phyloP scores from a whole-genome alignment of 2,113 vertebrate genomes.

The Hydrolagus affinis region DNA sequence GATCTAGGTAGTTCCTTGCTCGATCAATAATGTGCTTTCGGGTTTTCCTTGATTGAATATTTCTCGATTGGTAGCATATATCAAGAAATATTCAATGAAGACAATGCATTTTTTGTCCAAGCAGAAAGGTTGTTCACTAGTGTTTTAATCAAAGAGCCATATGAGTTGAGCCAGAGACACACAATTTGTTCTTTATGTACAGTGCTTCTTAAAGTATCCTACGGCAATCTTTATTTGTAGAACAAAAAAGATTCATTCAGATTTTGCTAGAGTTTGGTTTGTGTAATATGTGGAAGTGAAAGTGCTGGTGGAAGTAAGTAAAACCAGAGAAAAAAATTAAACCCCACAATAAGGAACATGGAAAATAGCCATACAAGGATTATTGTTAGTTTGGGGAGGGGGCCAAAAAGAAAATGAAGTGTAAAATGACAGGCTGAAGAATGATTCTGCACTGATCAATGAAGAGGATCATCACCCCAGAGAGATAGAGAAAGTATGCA shows the following conservation, averaged over 20 bases:
- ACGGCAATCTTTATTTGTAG: not conserved
- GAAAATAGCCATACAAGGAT: not conserved
- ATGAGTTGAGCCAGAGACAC: too few species aligned
- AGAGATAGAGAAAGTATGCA: too few species aligned
- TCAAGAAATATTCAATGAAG: too few species aligned
- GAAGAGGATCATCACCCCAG: too few species aligned
- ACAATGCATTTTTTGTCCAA: too few species aligned
- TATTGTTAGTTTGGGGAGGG: not conserved
- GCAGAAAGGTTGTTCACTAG: too few species aligned
- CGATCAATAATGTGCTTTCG: too few species aligned
- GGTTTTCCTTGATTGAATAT: too few species aligned
- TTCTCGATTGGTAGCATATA: too few species aligned
- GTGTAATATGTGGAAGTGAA: not conserved
- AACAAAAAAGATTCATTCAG: not conserved
- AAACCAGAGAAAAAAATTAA: not conserved
- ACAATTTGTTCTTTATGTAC: not conserved
- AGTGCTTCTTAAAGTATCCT: not conserved
- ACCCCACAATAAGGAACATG: not conserved
- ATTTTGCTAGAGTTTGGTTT: not conserved
- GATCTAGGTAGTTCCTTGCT: too few species aligned
- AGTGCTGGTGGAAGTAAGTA: not conserved
- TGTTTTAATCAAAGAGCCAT: too few species aligned
- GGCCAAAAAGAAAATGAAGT: not conserved
- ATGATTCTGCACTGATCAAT: too few species aligned
- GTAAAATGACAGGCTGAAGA: not conserved